Evolutionary conservation across 1,140 invertebrate species (phyloP).

Genomic region (Drosophila erecta): DNA sequence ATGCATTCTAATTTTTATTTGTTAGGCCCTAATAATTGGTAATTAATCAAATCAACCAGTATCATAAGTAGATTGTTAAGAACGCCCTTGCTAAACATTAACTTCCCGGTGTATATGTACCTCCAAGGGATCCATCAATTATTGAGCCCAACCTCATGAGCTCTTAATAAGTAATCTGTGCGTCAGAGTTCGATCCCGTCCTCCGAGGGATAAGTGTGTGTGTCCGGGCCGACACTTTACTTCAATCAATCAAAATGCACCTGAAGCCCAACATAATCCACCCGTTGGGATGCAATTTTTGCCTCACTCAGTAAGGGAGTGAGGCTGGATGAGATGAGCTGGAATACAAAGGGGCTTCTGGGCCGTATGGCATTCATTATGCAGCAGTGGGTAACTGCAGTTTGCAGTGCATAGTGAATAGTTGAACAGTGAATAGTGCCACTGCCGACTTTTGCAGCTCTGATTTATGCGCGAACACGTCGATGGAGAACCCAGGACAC

Average conservation of each 20-base stretch:
- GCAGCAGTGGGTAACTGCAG: constrained; percentile 42
- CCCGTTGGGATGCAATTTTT: constrained; percentile 17
- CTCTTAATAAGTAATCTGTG: constrained; percentile 40
- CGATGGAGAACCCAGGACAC: background rate
- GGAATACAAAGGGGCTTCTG: too few relatives aligned
- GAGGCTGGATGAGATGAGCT: background rate
- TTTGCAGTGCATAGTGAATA: constrained; percentile 19
- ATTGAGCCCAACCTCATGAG: constrained; percentile 18
- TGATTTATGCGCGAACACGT: constrained; percentile 72
- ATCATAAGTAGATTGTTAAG: background rate
- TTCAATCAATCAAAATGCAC: constrained; percentile 62
- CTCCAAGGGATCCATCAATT: constrained; percentile 19
- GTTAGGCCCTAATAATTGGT: too few relatives aligned
- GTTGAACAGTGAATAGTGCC: constrained; percentile 15
- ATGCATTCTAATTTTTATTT: too few relatives aligned
- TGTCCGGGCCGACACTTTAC: constrained; percentile 23
- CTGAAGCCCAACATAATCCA: constrained; percentile 48
- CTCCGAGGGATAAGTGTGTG: background rate
- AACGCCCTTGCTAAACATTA: background rate
- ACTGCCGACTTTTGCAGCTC: constrained; percentile 22
- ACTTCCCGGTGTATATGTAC: background rate
- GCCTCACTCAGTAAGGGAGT: constrained; percentile 11
- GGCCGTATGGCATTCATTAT: constrained; percentile 44
- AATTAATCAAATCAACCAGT: too few relatives aligned
- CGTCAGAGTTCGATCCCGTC: constrained; percentile 3